Evolutionary conservation across 1,140 invertebrate genomes (phyloP).

Genomic region (Elymnias hypermnestra): DNA sequence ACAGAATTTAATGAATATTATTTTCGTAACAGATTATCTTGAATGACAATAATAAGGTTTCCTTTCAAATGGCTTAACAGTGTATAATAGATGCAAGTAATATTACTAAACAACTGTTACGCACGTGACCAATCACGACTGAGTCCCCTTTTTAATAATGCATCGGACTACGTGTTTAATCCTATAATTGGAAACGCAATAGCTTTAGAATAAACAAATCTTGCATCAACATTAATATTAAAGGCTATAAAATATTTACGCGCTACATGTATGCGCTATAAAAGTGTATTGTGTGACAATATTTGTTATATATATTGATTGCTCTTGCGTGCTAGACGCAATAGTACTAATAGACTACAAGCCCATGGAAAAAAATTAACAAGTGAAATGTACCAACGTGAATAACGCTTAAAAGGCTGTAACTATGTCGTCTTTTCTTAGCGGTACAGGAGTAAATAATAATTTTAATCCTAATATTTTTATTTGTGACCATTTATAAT

Average conservation of each 20-base stretch:
- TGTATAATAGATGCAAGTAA: not conserved
- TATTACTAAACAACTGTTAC: not conserved
- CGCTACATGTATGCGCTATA: slow-evolving; percentile 1
- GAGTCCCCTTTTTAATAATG: slow-evolving; percentile 1
- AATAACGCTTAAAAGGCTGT: no score
- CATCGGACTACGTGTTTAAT: slow-evolving; percentile 11
- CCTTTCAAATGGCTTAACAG: not conserved
- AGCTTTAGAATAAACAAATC: slow-evolving; percentile 13
- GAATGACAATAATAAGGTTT: no score
- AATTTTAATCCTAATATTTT: no score
- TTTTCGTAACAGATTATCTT: no score
- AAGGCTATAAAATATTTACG: slow-evolving; percentile 8
- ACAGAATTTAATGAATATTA: no score
- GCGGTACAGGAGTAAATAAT: no score
- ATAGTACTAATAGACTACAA: no score
- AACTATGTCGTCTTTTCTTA: no score
- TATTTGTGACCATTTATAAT: no score
- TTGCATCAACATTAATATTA: slow-evolving; percentile 13
- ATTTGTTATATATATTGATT: slow-evolving; percentile 1
- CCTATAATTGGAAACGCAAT: slow-evolving; percentile 12
- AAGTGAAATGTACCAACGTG: no score
- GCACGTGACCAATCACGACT: slow-evolving; percentile 3
- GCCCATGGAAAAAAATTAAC: no score
- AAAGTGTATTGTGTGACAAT: slow-evolving; percentile 5
- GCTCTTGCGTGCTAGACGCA: not conserved